Evolutionary conservation across 2,888 invertebrate species (phyloP), one percentile per base, ranked within the genome.

Genomic region (Ceratothoa steindachneri): DNA sequence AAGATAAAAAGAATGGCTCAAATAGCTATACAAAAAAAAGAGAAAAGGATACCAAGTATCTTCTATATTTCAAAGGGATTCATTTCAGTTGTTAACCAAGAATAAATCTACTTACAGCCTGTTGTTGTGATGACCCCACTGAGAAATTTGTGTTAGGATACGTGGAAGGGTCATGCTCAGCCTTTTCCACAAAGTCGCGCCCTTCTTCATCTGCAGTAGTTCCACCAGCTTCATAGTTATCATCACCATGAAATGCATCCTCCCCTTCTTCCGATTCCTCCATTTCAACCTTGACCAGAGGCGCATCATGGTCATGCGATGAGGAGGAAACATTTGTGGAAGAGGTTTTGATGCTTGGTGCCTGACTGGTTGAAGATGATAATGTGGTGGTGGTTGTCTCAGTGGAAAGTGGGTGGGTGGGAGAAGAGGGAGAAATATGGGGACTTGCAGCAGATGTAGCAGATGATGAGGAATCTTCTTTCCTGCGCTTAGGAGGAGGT

Each of bases 211-310:
- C 75, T 24, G 60, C 3, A 19, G 69, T 66, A n/a, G 30, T 30
- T 4, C 68, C 52, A 12, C 68, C 69, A 19, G 69, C 75, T 12
- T 75, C 75, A 27, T 67, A 75, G 51, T 60, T 75, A 30, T 70
- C 71, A 72, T 75, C 75, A 24, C 22, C 12, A 66, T 72, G 31
- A 53, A 69, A 75, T 15, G 51, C 68, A 27, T 75, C 75, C n/a
- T 75, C 75, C 2, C 29, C 69, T 53, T 75, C 75, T 12, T 75
- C 71, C n/a, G 70, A 27, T 28, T 75, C 75, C 30, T 75, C 69
- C 75, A 75, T 72, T 69, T 75, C 75, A 41, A 75, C 75, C 66
- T 75, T 75, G 19, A 75, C 75, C 69, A 75, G 69, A 19, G 75
- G 75, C n/a, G 72, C 66, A 9, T 69, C 69, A 24, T 3, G 2